Evolutionary conservation across 1,140 invertebrate genomes (phyloP), one percentile per base, ranked within the genome.

Genomic region (Leptinotarsa defecta): DNA sequence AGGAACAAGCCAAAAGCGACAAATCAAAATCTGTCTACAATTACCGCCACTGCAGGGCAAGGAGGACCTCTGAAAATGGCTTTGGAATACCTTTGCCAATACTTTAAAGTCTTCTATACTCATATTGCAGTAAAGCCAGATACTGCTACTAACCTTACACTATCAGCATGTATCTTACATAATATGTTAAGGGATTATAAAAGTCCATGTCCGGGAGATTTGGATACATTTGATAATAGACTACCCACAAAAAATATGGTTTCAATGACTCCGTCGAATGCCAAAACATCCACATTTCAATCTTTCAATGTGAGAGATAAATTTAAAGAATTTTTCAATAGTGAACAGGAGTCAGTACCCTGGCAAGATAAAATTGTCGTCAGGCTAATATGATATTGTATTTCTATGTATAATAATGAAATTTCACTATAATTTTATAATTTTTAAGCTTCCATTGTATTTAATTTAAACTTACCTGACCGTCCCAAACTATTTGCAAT

Each of bases 1-100:
- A 81, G n/a, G 77, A 77, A 52, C 17, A 81, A 57, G 71, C 85
- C 52, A 69, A 77, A 57, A 27, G 81, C 27, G 68, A 83, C 68
- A 22, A 34, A 22, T 22, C 68, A 63, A 75, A 71, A 17, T 13
- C 57, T 49, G 17, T 63, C 52, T 75, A 61, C 34, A 75, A 71
- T 65, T 48, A 75, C 20, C 3, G 68, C 11, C 61, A 61, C 43
- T 71, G 27, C 13, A 19, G 68, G 49, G 74, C 68, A 34, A 19
- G 74, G 24, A 20, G 61, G 71, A 64, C 34, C 13, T 20, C 43
- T 5, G 68, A 75, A 71, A 62, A 61, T 64, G 22, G 68, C 11
- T 64, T 71, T 49, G 61, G 68, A 19, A 71, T 75, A 22, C n/a
- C 13, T 75, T 6, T 57, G 52, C 6, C 52, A 57, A 15, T 57